These are phyloP conservation scores for Drosophila meridionalis DNA, from an alignment of 2,888 invertebrate species.

Conservation along the genomic window DNA sequence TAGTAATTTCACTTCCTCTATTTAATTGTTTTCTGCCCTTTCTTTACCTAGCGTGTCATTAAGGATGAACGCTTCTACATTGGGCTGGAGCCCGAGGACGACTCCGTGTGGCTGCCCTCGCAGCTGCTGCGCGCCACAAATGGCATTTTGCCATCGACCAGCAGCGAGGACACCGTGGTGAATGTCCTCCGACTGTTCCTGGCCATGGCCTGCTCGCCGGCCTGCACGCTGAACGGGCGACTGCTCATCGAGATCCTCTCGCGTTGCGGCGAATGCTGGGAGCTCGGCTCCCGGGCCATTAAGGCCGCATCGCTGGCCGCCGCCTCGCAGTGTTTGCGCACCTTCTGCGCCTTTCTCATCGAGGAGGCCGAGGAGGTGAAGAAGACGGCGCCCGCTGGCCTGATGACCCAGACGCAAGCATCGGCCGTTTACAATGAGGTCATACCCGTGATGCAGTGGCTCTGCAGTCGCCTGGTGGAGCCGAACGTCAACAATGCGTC, in stretches of 20 bases:
- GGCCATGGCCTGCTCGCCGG: constrained; percentile 94
- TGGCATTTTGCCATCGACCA: constrained; percentile 87
- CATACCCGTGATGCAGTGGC: constrained; percentile 94
- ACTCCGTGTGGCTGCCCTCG: constrained; percentile 96
- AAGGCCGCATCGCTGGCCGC: constrained; percentile 95
- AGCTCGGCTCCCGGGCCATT: constrained; percentile 91
- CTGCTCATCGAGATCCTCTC: constrained; percentile 94
- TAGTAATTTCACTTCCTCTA: no score
- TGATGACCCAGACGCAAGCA: constrained; percentile 87
- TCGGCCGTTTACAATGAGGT: constrained; percentile 95
- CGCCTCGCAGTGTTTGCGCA: constrained; percentile 94
- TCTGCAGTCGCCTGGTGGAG: constrained; percentile 93
- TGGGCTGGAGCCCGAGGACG: constrained; percentile 95
- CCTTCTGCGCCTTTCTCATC: constrained; percentile 92
- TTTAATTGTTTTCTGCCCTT: neutral
- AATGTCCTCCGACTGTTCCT: constrained; percentile 89
- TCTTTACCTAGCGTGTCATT: constrained; percentile 90
- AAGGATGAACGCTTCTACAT: constrained; percentile 96
- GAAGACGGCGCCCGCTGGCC: constrained; percentile 87
- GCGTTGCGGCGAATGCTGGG: constrained; percentile 93
- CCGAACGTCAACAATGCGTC: constrained; percentile 86
- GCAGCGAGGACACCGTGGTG: constrained; percentile 93
- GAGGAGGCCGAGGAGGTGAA: constrained; percentile 86
- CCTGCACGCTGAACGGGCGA: constrained; percentile 95
- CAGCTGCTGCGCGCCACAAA: constrained; percentile 95